A percentile compares a stretch with the other conserved stretches of the same genome.
phyloP scores from a whole-genome alignment of 2,113 vertebrate genomes.

The Isichthys henryi region DNA sequence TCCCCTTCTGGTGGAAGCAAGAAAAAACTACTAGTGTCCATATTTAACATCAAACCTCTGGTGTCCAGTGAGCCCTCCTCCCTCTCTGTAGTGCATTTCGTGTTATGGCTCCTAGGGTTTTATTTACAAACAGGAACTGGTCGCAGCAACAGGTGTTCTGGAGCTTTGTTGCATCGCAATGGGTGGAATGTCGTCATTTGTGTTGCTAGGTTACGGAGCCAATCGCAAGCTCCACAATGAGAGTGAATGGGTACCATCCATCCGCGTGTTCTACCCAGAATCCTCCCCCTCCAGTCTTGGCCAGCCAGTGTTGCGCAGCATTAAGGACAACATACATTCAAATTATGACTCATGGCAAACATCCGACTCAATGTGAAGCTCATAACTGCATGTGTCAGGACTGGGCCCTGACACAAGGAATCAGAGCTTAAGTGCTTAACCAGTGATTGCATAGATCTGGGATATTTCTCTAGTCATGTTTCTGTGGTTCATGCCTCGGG shows the following conservation, averaged over 20 bases:
- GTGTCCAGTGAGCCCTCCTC: neutral
- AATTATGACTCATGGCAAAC: neutral
- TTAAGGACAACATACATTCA: neutral
- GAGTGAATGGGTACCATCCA: neutral
- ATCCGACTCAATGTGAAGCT: neutral
- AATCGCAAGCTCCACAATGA: neutral
- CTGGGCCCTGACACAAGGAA: neutral
- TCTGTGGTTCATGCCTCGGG: neutral
- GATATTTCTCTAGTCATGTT: neutral
- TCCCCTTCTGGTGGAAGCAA: neutral
- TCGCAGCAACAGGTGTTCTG: neutral
- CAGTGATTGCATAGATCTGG: neutral
- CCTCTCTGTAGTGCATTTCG: neutral
- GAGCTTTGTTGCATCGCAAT: neutral
- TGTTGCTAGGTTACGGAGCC: neutral
- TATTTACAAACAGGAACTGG: neutral
- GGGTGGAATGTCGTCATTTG: neutral
- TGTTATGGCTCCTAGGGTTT: neutral
- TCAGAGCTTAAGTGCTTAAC: neutral
- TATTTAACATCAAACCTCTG: neutral
- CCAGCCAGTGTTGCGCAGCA: neutral
- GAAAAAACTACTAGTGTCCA: neutral
- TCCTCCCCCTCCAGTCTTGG: neutral
- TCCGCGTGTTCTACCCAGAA: neutral
- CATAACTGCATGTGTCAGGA: neutral